These are phyloP conservation scores for Cheirogaleus major DNA, from an alignment of 2,797 vertebrate genomes.

Conservation along the genomic window DNA sequence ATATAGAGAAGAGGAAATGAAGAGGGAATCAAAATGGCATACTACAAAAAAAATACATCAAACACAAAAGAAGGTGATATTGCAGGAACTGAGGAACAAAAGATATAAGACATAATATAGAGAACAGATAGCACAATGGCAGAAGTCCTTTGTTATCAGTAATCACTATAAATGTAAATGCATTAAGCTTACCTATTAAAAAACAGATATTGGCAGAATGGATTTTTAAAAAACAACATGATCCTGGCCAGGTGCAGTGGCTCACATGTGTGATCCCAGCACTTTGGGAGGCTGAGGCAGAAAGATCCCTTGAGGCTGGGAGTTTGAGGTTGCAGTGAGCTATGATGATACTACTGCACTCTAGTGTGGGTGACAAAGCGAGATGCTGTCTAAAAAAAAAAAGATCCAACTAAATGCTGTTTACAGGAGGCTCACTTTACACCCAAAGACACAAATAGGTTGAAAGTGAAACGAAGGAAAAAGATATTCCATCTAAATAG, in stretches of 20 bases:
- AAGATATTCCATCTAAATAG: neutral
- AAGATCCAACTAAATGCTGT: neutral
- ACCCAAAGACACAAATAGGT: neutral
- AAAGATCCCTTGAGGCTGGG: too few relatives aligned
- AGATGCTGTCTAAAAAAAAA: neutral
- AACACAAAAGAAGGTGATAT: conserved; percentile 4
- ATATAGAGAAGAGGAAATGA: conserved; percentile 46
- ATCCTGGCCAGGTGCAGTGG: neutral
- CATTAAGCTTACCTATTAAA: conserved; percentile 40
- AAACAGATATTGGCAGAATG: conserved; percentile 1
- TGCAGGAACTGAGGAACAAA: neutral
- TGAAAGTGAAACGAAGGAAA: conserved; percentile 10
- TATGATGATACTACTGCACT: neutral
- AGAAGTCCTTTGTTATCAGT: neutral
- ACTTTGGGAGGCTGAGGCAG: neutral
- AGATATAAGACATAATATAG: neutral
- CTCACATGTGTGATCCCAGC: neutral
- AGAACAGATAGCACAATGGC: neutral
- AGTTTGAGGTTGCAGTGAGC: neutral
- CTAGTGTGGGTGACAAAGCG: neutral
- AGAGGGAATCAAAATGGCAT: conserved; percentile 15
- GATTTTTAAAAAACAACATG: conserved; percentile 18
- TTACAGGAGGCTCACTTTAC: neutral
- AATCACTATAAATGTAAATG: conserved; percentile 44
- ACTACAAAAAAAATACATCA: neutral